Percentiles rank a stretch among this genome's conserved stretches.
phyloP scores from a whole-genome alignment of 2,797 vertebrate genomes.

The Acanthurus lineatus region DNA sequence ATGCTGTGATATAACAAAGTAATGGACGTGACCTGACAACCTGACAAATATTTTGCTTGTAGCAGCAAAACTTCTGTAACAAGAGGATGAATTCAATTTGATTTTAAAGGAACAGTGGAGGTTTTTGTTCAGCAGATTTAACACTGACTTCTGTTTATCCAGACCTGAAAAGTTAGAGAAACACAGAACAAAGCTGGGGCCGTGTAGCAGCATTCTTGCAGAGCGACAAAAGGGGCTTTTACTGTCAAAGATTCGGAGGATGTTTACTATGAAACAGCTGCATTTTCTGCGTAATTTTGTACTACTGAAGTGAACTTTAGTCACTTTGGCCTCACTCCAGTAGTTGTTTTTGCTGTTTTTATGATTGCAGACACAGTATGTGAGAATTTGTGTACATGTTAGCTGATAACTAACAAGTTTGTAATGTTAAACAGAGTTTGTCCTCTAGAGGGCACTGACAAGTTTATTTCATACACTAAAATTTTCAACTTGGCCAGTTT shows the following conservation, averaged over 20 bases:
- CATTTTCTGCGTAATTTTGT: no score
- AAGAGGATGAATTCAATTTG: not conserved
- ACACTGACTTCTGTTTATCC: not conserved
- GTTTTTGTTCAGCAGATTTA: not conserved
- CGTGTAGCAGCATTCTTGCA: not conserved
- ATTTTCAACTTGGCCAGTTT: no score
- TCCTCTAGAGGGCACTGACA: no score
- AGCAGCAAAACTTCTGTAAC: not conserved
- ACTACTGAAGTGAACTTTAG: no score
- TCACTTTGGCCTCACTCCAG: no score
- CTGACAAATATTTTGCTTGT: not conserved
- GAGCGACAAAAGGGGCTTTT: not conserved
- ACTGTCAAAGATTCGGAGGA: not conserved
- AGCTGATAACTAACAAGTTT: no score
- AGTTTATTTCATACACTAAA: no score
- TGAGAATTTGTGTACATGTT: no score
- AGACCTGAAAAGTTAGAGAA: not conserved
- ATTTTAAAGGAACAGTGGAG: not conserved
- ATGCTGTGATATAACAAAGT: not conserved
- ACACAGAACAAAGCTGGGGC: not conserved
- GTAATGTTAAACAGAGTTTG: no score
- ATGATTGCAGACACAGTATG: no score
- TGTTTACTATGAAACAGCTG: not conserved
- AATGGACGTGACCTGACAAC: slow-evolving; percentile 8
- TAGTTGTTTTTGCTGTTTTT: no score